Evolutionary conservation across 2,113 vertebrate species (phyloP).

Genomic region (Carassius auratus): DNA sequence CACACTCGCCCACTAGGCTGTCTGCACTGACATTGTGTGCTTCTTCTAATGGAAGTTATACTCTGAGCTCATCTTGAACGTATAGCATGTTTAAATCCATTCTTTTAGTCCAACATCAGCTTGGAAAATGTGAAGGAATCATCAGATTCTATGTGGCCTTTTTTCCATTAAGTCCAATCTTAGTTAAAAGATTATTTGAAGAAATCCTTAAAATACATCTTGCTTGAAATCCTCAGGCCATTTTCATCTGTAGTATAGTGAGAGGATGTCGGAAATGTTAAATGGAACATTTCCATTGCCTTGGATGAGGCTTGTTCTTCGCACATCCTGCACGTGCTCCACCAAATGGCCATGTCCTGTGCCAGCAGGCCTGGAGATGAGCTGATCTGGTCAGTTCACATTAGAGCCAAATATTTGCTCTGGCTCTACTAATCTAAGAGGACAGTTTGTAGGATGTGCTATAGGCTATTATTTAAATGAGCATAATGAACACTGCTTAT

Average conservation of each 20-base stretch:
- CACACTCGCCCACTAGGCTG: too few species aligned
- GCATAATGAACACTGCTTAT: neutral
- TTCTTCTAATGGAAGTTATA: neutral
- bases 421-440: neutral
- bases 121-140: neutral
- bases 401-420: neutral
- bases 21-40: neutral
- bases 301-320: neutral
- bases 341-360: slow-evolving; percentile 27
- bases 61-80: neutral
- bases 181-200: slow-evolving; percentile 1
- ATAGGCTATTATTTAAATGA: slow-evolving; percentile 6
- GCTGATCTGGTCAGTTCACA: neutral
- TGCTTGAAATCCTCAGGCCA: neutral
- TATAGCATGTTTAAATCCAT: neutral
- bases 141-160: neutral
- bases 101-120: neutral
- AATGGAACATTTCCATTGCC: neutral
- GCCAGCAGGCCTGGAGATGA: slow-evolving; percentile 30
- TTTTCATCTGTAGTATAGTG: neutral
- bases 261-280: neutral
- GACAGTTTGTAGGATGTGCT: neutral
- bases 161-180: neutral
- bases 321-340: neutral
- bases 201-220: neutral